phyloP scores from a whole-genome alignment of 1,140 invertebrate genomes.

The Linepithema humile region DNA sequence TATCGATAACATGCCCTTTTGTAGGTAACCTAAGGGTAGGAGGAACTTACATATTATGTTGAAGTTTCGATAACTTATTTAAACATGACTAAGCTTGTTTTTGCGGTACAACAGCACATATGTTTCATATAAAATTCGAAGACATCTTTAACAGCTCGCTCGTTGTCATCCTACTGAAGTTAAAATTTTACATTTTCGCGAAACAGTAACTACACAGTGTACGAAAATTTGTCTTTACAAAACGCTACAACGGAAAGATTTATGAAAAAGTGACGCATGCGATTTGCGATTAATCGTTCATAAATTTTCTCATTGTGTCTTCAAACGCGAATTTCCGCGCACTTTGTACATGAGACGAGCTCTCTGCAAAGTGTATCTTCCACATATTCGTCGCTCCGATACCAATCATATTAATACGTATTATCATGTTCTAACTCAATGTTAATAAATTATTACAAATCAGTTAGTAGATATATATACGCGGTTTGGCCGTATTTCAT shows the following conservation, averaged over 20 bases:
- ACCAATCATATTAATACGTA: slow-evolving; percentile 1
- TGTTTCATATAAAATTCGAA: slow-evolving; percentile 69
- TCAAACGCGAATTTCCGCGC: not conserved
- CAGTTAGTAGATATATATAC: slow-evolving; percentile 24
- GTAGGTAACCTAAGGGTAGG: slow-evolving; percentile 63
- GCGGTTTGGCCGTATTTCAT: not conserved
- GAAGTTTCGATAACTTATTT: slow-evolving; percentile 60
- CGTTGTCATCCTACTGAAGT: slow-evolving; percentile 18
- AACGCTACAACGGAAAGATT: not conserved
- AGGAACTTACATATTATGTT: slow-evolving; percentile 64
- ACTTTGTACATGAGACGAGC: not conserved
- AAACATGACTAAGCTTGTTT: slow-evolving; percentile 66
- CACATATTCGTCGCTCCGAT: not conserved
- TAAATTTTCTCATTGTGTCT: not conserved
- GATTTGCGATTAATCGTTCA: not conserved
- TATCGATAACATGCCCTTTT: slow-evolving; percentile 66
- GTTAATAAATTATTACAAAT: slow-evolving; percentile 56
- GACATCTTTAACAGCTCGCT: slow-evolving; percentile 56
- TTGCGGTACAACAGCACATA: slow-evolving; percentile 36
- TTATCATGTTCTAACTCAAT: slow-evolving; percentile 33
- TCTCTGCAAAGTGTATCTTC: not conserved
- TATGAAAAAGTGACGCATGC: not conserved
- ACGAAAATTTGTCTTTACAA: not conserved
- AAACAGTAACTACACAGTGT: not conserved
- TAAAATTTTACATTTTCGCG: slow-evolving; percentile 6